Conservation (phyloP, 2,113 vertebrate species). For the Mirza zaza region DNA sequence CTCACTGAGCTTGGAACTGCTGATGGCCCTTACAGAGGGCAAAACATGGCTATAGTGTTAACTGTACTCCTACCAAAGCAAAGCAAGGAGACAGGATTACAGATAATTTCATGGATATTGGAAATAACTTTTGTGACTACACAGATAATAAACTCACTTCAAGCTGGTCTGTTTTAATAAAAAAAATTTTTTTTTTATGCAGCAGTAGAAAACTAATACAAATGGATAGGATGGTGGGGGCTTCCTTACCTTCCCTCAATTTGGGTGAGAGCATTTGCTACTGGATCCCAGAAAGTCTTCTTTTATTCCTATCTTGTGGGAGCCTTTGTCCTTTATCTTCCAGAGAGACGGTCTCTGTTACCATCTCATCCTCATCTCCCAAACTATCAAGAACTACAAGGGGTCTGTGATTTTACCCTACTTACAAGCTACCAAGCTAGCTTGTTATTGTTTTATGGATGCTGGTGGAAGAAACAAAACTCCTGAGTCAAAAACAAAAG, state of each 20-base stretch:
- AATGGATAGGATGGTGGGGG: too few relatives aligned
- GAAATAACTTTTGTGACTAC: constrained; percentile 38
- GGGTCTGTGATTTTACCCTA: neutral
- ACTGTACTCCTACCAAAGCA: constrained; percentile 18
- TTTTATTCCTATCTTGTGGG: neutral
- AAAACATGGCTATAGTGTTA: neutral
- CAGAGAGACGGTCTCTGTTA: neutral
- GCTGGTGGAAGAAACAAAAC: neutral
- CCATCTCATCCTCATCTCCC: neutral
- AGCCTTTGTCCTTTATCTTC: neutral
- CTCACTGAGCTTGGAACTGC: neutral
- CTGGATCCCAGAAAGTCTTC: neutral
- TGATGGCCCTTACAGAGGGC: neutral
- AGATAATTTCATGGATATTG: constrained; percentile 18
- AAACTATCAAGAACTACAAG: neutral
- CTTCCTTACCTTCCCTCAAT: neutral
- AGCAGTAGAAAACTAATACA: neutral
- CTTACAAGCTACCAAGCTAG: neutral
- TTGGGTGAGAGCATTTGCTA: neutral
- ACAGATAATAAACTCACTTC: constrained; percentile 27
- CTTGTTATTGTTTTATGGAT: neutral
- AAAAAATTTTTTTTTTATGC: too few relatives aligned
- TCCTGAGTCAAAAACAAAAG: neutral
- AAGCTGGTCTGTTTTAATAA: constrained; percentile 63
- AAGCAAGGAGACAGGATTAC: constrained; percentile 8